These are phyloP conservation scores for Anguilla japonica DNA, from an alignment of 2,113 vertebrate genomes.

Conservation along the genomic window DNA sequence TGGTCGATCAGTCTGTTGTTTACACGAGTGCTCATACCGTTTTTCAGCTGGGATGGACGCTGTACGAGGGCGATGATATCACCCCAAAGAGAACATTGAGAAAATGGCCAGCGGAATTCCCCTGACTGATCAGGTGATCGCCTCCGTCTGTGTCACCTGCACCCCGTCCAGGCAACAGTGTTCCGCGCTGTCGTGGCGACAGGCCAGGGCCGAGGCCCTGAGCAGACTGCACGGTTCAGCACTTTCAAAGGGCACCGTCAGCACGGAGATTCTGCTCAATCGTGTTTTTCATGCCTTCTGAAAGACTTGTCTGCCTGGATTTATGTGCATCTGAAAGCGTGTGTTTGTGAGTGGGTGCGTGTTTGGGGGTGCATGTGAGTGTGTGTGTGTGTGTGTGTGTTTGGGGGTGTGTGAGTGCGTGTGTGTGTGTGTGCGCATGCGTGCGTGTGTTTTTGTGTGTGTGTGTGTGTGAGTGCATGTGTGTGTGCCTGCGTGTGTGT, in stretches of 20 bases:
- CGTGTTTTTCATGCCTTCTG: neutral
- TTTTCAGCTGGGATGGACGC: slow-evolving; percentile 80
- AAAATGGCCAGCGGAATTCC: slow-evolving; percentile 83
- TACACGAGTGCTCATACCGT: slow-evolving; percentile 7
- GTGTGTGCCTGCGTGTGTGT: too few relatives aligned
- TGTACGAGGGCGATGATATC: slow-evolving; percentile 88
- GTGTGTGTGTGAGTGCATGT: too few relatives aligned
- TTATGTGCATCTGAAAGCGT: too few relatives aligned
- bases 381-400: too few relatives aligned
- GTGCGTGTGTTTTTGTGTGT: too few relatives aligned
- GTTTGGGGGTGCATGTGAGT: too few relatives aligned
- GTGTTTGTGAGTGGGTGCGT: too few relatives aligned
- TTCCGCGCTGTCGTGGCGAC: neutral
- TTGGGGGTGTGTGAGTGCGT: too few relatives aligned
- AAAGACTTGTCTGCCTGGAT: neutral
- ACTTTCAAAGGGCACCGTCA: neutral
- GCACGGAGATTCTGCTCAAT: neutral
- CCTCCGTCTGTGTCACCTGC: neutral
- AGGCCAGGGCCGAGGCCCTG: too few relatives aligned
- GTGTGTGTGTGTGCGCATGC: too few relatives aligned
- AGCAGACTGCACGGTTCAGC: neutral
- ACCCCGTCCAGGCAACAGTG: neutral
- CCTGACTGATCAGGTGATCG: slow-evolving; percentile 80
- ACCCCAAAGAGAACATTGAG: slow-evolving; percentile 74
- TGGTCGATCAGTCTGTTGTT: neutral